phyloP scores from a whole-genome alignment of 2,888 invertebrate species.

The Cantharis lateralis region DNA sequence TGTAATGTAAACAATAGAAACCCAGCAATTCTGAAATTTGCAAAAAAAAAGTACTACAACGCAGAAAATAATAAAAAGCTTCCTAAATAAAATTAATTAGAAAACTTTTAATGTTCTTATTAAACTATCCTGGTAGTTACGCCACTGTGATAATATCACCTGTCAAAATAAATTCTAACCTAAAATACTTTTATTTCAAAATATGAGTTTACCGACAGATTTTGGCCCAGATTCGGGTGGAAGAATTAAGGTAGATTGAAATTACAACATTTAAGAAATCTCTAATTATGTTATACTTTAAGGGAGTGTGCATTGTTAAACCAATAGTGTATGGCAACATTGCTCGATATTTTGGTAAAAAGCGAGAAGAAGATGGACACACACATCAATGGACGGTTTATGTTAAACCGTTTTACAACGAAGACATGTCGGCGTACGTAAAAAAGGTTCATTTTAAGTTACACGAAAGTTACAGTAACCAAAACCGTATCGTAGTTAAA shows the following conservation, averaged over 20 bases:
- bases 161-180: neutral
- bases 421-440: conserved; percentile 92
- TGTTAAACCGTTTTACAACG: conserved; percentile 89
- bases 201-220: conserved; percentile 72
- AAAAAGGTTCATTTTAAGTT: conserved; percentile 97
- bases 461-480: conserved; percentile 96
- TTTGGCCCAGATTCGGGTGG: conserved; percentile 89
- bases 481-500: conserved; percentile 89
- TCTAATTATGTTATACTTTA: conserved; percentile 41
- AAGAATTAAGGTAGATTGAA: conserved; percentile 71
- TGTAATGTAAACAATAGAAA: no score
- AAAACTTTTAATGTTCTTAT: no score
- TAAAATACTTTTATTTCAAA: neutral
- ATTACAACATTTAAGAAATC: conserved; percentile 10
- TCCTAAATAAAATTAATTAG: no score
- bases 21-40: no score
- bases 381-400: conserved; percentile 99
- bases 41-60: no score
- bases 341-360: conserved; percentile 94
- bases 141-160: neutral
- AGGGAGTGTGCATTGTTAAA: conserved; percentile 89
- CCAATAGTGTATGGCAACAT: conserved; percentile 96
- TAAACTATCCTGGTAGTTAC: neutral
- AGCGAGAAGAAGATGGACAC: conserved; percentile 95
- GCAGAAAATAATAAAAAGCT: no score